Evolutionary conservation across 92 coral and sea anemone genomes (phyloP).

Genomic region (Muricea muricata): DNA sequence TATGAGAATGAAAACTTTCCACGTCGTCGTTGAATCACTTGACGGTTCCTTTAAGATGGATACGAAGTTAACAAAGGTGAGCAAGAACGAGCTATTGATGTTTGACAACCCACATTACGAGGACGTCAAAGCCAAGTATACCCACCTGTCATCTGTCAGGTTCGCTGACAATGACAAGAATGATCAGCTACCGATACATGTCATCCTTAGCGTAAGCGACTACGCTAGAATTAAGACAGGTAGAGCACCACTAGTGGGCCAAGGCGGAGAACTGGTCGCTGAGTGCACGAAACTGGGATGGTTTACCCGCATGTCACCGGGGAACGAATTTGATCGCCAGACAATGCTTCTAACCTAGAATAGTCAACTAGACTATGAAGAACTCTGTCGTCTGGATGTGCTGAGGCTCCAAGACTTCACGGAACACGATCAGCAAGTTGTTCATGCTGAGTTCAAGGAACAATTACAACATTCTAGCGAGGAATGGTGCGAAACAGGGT

Average conservation of each 20-base stretch:
- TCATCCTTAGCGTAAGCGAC: constrained; percentile 27
- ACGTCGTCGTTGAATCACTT: constrained; percentile 2
- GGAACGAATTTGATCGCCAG: constrained; percentile 10
- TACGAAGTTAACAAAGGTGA: constrained; percentile 10
- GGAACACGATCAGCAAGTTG: constrained; percentile 27
- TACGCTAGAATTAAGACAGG: constrained; percentile 41
- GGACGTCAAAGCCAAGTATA: background rate
- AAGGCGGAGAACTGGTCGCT: constrained; percentile 43
- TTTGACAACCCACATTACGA: constrained; percentile 27
- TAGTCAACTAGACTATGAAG: constrained; percentile 24
- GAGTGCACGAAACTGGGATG: constrained; percentile 49
- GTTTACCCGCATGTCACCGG: constrained; percentile 38
- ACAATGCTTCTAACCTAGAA: constrained; percentile 19
- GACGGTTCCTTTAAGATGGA: constrained; percentile 10
- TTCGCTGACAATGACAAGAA: constrained; percentile 21
- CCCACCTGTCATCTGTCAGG: background rate
- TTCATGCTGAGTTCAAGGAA: constrained; percentile 37
- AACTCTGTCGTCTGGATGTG: constrained; percentile 34
- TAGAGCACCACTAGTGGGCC: constrained; percentile 4
- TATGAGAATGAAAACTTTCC: constrained; percentile 11
- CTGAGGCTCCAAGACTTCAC: constrained; percentile 23
- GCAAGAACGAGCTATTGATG: background rate
- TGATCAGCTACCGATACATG: constrained; percentile 26
- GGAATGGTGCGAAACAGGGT: constrained; percentile 44
- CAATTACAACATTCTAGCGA: constrained; percentile 21